phyloP scores from a whole-genome alignment of 2,888 invertebrate species.

The Brachyptera risi region DNA sequence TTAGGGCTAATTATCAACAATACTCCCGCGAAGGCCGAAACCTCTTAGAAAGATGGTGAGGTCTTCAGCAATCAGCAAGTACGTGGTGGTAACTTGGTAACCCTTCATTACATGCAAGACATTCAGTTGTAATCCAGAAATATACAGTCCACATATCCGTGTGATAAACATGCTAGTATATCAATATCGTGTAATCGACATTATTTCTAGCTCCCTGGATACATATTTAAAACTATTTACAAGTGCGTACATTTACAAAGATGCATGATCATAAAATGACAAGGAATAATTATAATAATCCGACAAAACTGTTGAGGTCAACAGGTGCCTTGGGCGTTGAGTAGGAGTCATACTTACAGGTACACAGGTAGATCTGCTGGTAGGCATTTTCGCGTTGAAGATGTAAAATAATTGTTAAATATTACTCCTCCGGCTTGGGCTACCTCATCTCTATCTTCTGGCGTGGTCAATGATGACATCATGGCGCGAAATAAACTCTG shows the following conservation, averaged over 20 bases:
- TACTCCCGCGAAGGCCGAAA: background rate
- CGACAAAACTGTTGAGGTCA: background rate
- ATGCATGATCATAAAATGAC: too few species aligned
- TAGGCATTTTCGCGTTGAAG: background rate
- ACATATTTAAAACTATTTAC: too few species aligned
- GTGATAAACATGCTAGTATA: too few species aligned
- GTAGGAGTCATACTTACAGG: too few species aligned
- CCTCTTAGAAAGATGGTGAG: background rate
- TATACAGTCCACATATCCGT: too few species aligned
- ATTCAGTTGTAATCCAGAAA: too few species aligned
- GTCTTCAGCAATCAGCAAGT: conserved; percentile 1
- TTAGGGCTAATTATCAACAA: conserved; percentile 14
- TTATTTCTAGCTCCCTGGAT: too few species aligned
- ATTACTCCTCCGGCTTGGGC: background rate
- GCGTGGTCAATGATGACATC: background rate
- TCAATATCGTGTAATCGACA: too few species aligned
- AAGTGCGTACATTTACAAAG: too few species aligned
- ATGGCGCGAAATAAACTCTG: background rate
- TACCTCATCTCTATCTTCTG: background rate
- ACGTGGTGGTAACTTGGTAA: too few species aligned
- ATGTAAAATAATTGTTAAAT: background rate
- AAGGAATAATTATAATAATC: background rate
- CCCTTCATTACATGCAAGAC: too few species aligned
- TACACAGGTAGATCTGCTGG: too few species aligned
- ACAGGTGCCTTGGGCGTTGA: background rate